phyloP scores from a whole-genome alignment of 2,113 vertebrate genomes.

The Labrus mixtus region DNA sequence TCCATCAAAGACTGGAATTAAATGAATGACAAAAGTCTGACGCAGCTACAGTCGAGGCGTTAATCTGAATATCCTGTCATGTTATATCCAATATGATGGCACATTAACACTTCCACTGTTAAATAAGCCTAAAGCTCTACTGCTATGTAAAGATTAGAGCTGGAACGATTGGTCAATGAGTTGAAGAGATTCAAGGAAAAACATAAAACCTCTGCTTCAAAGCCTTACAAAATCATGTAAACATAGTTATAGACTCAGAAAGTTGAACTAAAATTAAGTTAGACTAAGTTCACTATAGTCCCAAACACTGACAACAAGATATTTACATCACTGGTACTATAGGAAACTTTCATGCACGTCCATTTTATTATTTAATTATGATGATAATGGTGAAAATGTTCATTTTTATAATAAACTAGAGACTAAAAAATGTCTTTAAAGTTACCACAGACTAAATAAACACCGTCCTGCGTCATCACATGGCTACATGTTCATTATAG shows the following conservation, averaged over 20 bases:
- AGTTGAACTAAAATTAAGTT: too few relatives aligned
- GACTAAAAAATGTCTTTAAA: not conserved
- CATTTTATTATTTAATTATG: too few relatives aligned
- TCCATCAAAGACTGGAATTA: not conserved
- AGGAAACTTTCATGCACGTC: too few relatives aligned
- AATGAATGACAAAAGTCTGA: conserved; percentile 2
- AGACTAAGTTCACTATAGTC: too few relatives aligned
- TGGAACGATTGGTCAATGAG: not conserved
- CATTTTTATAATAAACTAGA: not conserved
- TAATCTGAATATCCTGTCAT: conserved; percentile 43
- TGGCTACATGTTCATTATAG: conserved; percentile 80
- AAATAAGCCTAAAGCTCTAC: not conserved
- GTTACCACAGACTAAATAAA: conserved; percentile 65
- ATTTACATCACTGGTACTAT: too few relatives aligned
- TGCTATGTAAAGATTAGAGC: not conserved
- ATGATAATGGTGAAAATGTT: too few relatives aligned
- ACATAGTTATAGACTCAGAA: too few relatives aligned
- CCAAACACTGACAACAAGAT: too few relatives aligned
- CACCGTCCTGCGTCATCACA: conserved; percentile 71
- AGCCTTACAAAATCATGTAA: too few relatives aligned
- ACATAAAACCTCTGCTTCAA: too few relatives aligned
- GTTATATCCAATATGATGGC: conserved; percentile 1
- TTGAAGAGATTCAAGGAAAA: too few relatives aligned
- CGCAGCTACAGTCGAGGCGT: not conserved
- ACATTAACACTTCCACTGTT: conserved; percentile 36